Conservation (phyloP, 2,888 invertebrate genomes). For the Pyrrhosoma nymphula region DNA sequence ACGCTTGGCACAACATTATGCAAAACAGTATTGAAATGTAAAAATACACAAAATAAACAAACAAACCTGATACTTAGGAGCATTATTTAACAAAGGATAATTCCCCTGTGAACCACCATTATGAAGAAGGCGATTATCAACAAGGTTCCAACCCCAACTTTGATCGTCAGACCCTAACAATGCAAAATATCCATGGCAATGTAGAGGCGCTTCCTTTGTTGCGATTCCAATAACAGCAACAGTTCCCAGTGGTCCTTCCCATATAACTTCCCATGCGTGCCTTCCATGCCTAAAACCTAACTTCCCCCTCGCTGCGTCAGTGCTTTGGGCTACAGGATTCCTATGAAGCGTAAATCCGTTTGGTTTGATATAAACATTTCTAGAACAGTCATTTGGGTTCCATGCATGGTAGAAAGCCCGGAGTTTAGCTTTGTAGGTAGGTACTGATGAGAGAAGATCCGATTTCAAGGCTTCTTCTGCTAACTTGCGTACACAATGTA, state of each 20-base stretch:
- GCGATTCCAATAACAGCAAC: constrained; percentile 98
- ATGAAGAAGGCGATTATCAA: constrained; percentile 97
- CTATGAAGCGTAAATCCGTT: constrained; percentile 98
- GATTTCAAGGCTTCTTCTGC: constrained; percentile 94
- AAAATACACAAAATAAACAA: neutral
- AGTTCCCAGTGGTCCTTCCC: constrained; percentile 99
- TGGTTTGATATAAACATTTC: constrained; percentile 97
- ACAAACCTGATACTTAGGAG: constrained; percentile 96
- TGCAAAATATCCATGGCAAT: constrained; percentile 97
- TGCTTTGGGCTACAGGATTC: constrained; percentile 99
- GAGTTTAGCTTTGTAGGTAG: constrained; percentile 95
- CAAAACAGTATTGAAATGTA: too few species aligned
- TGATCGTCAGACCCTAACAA: constrained; percentile 96
- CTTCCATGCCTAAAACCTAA: constrained; percentile 94
- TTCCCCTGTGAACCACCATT: constrained; percentile 97
- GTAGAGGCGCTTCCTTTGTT: constrained; percentile 94
- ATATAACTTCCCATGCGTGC: constrained; percentile 98
- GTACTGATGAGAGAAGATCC: constrained; percentile 92
- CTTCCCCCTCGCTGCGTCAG: constrained; percentile 95
- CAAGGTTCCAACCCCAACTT: constrained; percentile 99
- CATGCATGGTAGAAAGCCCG: constrained; percentile 96
- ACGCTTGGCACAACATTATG: neutral
- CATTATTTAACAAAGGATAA: constrained; percentile 96
- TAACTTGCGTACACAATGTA: constrained; percentile 91
- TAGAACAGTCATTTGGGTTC: constrained; percentile 98